Evolutionary conservation across 2,797 vertebrate genomes (phyloP).

Genomic region (Xerus rutilus): DNA sequence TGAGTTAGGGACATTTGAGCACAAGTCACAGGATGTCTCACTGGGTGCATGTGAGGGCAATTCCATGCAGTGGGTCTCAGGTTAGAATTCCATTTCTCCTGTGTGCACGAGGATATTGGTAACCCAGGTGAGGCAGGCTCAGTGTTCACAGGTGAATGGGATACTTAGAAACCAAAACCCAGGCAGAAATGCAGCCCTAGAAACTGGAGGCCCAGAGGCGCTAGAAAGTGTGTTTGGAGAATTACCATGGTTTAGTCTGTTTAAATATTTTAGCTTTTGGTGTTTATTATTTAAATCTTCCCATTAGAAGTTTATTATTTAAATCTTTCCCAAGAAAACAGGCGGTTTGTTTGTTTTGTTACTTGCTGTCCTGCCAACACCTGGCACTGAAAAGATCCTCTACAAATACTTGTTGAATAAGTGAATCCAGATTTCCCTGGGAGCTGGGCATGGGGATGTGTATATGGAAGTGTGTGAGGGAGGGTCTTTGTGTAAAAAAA

Average conservation of each 20-base stretch:
- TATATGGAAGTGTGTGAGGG: neutral
- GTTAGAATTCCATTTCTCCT: neutral
- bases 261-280: neutral
- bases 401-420: neutral
- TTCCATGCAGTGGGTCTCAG: neutral
- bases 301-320: neutral
- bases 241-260: neutral
- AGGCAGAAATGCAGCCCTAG: neutral
- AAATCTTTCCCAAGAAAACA: neutral
- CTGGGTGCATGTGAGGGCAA: fast-evolving
- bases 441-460: neutral
- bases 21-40: neutral
- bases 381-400: neutral
- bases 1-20: neutral
- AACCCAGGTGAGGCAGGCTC: neutral
- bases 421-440: neutral
- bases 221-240: neutral
- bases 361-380: neutral
- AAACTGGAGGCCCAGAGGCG: neutral
- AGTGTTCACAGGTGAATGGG: neutral
- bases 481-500: neutral
- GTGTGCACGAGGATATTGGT: neutral
- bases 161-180: neutral
- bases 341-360: neutral
- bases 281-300: neutral